A percentile compares a stretch with the other conserved stretches of the same genome.
phyloP scores from a whole-genome alignment of 2,888 invertebrate genomes.

The Drosophila prolongata region DNA sequence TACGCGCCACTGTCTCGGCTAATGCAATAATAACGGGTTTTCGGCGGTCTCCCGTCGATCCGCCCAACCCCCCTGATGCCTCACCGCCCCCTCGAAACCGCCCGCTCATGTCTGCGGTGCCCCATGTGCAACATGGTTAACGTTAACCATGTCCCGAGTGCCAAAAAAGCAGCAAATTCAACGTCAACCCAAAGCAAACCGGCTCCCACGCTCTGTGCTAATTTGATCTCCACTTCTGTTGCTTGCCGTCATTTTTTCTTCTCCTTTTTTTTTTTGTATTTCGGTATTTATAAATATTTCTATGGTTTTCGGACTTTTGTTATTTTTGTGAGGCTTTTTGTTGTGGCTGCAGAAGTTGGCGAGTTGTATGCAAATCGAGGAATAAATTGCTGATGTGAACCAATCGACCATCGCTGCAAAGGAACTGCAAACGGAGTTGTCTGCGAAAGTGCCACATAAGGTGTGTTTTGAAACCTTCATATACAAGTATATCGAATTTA shows the following conservation, averaged over 20 bases:
- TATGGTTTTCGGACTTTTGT: slow-evolving; percentile 19
- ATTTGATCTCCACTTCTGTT: slow-evolving; percentile 76
- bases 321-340: slow-evolving; percentile 12
- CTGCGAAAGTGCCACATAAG: slow-evolving; percentile 8
- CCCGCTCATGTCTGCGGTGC: slow-evolving; percentile 8
- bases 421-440: slow-evolving; percentile 10
- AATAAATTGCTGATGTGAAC: slow-evolving; percentile 36
- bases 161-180: slow-evolving; percentile 29
- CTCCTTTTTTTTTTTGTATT: slow-evolving; percentile 14
- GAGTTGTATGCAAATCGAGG: slow-evolving; percentile 63
- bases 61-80: background rate
- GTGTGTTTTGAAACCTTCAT: slow-evolving; percentile 6
- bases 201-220: slow-evolving; percentile 82
- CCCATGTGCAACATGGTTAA: slow-evolving; percentile 40
- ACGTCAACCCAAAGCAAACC: slow-evolving; percentile 51
- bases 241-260: slow-evolving; percentile 4
- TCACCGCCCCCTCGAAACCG: background rate
- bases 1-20: slow-evolving; percentile 58
- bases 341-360: slow-evolving; percentile 45
- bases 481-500: background rate
- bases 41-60: background rate
- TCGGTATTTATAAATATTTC: slow-evolving; percentile 72
- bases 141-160: slow-evolving; percentile 42
- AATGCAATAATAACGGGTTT: slow-evolving; percentile 64
- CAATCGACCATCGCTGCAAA: slow-evolving; percentile 2